phyloP scores from a whole-genome alignment of 2,888 invertebrate species.

The Therioaphis trifolii region DNA sequence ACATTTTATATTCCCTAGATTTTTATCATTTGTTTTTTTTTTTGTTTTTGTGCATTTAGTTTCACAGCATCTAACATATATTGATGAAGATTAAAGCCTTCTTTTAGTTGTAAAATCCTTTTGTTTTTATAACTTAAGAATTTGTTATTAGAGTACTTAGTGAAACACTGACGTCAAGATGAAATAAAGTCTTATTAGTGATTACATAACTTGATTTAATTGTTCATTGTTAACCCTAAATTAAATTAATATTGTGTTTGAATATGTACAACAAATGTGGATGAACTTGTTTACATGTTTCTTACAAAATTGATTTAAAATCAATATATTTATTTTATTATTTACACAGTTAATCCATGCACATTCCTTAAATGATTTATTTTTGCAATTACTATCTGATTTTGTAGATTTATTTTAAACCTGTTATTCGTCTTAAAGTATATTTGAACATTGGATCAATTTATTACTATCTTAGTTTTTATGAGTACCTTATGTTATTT shows the following conservation, averaged over 20 bases:
- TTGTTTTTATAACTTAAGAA: not conserved
- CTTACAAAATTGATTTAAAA: constrained; percentile 2
- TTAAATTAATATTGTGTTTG: not conserved
- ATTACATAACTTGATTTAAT: not conserved
- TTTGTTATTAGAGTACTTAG: not conserved
- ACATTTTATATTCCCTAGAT: not conserved
- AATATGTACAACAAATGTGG: not conserved
- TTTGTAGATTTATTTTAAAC: constrained; percentile 4
- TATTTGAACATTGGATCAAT: constrained; percentile 28
- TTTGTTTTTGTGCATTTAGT: too few relatives aligned
- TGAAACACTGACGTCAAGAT: not conserved
- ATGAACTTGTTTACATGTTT: constrained; percentile 24
- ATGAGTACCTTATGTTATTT: constrained; percentile 13
- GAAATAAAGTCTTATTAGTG: not conserved
- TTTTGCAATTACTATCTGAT: not conserved
- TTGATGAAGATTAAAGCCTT: not conserved
- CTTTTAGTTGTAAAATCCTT: not conserved
- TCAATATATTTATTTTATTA: constrained; percentile 11
- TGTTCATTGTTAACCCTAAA: not conserved
- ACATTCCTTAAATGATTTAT: not conserved
- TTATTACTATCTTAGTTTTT: not conserved
- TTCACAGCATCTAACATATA: not conserved
- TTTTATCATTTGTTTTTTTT: not conserved
- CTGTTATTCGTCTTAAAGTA: constrained; percentile 18
- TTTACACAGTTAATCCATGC: not conserved